Evolutionary conservation across 2,888 invertebrate species (phyloP), one percentile per base, ranked within the genome.

Genomic region (Diarsia dahlii): DNA sequence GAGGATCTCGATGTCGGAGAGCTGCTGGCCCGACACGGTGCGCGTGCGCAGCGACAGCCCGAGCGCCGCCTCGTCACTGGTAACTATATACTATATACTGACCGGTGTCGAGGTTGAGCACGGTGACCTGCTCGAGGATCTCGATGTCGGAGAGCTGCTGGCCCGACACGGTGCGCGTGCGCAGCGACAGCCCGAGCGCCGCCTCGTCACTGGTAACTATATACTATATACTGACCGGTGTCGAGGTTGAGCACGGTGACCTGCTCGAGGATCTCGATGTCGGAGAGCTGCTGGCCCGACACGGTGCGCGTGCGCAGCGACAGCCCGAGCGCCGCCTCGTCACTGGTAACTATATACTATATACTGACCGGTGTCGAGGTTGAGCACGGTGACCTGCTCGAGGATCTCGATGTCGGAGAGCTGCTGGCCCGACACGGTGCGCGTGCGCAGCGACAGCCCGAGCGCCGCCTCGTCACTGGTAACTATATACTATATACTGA

Each of bases 331-430:
- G 56, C 23, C 56, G 56, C 56, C 56, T 9, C 10, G 56, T 5
- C 63, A 15, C 18, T 39, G 5, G 5, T 4, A 39, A 6, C 6
- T 39, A 6, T 39, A 39, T 6, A 4, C 39, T 39, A 6, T 6
- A 39, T 39, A 39, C 39, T 39, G 39, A 78, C 79, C 84, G 78
- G 98, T 98, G 92, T 98, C 98, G 78, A 98, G 95, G 95, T 98
- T 98, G 91, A 98, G 97, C 69, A 98, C 98, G 83, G 98, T 98
- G 91, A 99, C 98, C 96, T 99, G 98, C 94, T 99, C 99, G 82
- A 99, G 97, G 87, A 99, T 99, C 97, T 99, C 99, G 96, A 98
- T 97, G 95, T 99, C 99, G 13, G 98, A 98, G 76, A 99, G 97
- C 88, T 98, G 98, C 91, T 98, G 98, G 8, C 99, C 99, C 64